Evolutionary conservation across 2,888 invertebrate species (phyloP).

Genomic region (Amblyjoppa fuscipennis): DNA sequence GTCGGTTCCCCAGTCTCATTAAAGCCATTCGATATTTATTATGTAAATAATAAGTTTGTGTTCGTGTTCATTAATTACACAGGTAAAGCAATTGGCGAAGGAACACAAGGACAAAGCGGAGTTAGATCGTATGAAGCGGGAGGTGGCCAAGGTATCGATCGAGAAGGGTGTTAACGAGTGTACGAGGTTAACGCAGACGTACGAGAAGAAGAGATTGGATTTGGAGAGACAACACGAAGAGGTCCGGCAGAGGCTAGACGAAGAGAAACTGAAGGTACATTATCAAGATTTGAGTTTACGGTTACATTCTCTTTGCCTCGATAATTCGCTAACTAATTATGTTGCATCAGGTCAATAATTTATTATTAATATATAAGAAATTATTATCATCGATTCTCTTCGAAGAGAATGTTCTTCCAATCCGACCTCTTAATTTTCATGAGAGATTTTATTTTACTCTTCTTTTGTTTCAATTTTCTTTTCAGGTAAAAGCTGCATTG

Average conservation of each 20-base stretch:
- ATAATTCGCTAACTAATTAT: background rate
- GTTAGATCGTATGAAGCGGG: constrained; percentile 93
- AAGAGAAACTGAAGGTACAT: constrained; percentile 88
- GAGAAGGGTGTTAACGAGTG: constrained; percentile 96
- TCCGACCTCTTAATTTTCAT: background rate
- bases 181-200: constrained; percentile 91
- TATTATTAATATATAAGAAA: background rate
- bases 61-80: background rate
- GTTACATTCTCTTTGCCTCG: background rate
- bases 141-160: constrained; percentile 93
- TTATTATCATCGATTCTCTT: background rate
- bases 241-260: constrained; percentile 89
- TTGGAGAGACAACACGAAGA: constrained; percentile 92
- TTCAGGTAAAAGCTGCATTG: constrained; percentile 80
- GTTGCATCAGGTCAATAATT: background rate
- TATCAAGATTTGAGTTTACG: background rate
- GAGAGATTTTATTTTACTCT: constrained; percentile 23
- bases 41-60: background rate
- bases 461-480: constrained; percentile 28
- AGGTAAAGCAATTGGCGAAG: constrained; percentile 93
- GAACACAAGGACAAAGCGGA: constrained; percentile 97
- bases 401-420: background rate
- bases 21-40: background rate
- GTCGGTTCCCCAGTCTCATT: constrained; percentile 69
- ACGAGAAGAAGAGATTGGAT: constrained; percentile 91